Evolutionary conservation across 1,140 invertebrate genomes (phyloP).

Genomic region (Matsumurasca onukii): DNA sequence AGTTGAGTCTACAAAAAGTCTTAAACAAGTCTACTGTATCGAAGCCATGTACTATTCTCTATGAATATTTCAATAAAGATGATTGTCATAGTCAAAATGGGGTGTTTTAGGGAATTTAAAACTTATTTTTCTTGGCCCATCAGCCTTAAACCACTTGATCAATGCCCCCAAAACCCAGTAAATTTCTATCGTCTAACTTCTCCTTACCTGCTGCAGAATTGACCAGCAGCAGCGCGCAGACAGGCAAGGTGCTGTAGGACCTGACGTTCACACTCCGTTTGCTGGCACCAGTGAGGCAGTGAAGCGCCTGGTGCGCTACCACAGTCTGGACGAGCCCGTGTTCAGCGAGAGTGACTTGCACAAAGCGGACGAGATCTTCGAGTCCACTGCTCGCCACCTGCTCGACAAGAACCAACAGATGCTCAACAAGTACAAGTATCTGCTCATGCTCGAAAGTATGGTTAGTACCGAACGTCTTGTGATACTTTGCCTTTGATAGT

Average conservation of each 20-base stretch:
- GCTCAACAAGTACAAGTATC: constrained; percentile 74
- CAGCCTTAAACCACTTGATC: too few species aligned
- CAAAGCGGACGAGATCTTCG: constrained; percentile 77
- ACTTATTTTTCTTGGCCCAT: too few species aligned
- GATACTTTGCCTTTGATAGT: too few species aligned
- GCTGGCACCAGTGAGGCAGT: constrained; percentile 72
- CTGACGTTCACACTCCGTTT: constrained; percentile 77
- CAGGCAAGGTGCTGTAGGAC: constrained; percentile 72
- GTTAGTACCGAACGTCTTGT: too few species aligned
- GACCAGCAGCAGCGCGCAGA: constrained; percentile 77
- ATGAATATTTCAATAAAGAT: too few species aligned
- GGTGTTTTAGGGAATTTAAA: too few species aligned
- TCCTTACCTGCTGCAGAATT: constrained; percentile 55
- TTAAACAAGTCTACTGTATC: too few species aligned
- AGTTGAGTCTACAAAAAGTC: too few species aligned
- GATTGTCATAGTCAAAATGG: too few species aligned
- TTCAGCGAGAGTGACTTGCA: constrained; percentile 64
- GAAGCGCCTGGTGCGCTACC: constrained; percentile 76
- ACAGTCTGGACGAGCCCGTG: constrained; percentile 73
- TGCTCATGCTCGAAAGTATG: constrained; percentile 82
- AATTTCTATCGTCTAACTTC: too few species aligned
- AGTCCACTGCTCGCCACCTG: constrained; percentile 69
- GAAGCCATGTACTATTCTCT: too few species aligned
- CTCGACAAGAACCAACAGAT: constrained; percentile 73
- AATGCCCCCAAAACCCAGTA: too few species aligned